Evolutionary conservation across 2,113 vertebrate genomes (phyloP).

Genomic region (Hippocampus mohnikei): DNA sequence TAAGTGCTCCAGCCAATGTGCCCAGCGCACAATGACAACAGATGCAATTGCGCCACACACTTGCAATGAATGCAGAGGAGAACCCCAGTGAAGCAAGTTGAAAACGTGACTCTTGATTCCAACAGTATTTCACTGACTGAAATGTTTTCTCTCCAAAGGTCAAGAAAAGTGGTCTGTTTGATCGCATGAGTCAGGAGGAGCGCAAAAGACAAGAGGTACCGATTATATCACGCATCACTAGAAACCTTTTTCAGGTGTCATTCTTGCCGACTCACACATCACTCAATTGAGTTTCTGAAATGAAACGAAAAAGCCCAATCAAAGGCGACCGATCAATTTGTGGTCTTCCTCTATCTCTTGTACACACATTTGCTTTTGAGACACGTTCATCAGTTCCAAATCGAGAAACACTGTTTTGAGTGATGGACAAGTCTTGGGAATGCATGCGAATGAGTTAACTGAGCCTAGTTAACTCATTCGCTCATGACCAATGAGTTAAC

Average conservation of each 20-base stretch:
- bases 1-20: constrained; percentile 32
- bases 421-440: background rate
- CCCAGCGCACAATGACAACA: constrained; percentile 3
- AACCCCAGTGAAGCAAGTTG: background rate
- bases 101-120: background rate
- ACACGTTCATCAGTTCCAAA: background rate
- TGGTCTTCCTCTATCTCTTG: background rate
- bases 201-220: constrained; percentile 93
- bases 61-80: constrained; percentile 7
- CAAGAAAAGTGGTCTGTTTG: constrained; percentile 83
- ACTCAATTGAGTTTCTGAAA: constrained; percentile 11
- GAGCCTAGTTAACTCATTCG: too few species aligned
- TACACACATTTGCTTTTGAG: background rate
- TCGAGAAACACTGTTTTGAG: background rate
- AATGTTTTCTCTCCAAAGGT: constrained; percentile 70
- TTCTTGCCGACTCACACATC: background rate
- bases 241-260: background rate
- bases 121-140: background rate
- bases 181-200: constrained; percentile 82
- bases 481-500: too few species aligned
- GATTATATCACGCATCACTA: background rate
- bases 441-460: too few species aligned
- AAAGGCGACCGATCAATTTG: background rate
- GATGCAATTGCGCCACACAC: constrained; percentile 6
- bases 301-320: constrained; percentile 17